phyloP scores from a whole-genome alignment of 92 coral and sea anemone genomes.

The Zoanthus sansibaricus region DNA sequence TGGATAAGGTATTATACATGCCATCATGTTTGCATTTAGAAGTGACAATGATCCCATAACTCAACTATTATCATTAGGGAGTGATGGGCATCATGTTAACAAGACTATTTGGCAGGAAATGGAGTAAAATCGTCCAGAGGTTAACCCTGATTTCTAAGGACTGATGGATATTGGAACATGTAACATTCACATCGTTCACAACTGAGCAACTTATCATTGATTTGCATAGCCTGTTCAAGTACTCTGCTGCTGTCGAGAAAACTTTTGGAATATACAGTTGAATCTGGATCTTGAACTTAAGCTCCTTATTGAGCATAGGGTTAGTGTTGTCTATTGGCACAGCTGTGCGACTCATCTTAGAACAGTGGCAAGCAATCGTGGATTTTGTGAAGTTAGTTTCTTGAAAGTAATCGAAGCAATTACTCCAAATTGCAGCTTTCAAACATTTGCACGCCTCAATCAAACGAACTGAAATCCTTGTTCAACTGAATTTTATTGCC shows the following conservation, averaged over 20 bases:
- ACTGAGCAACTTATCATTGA: constrained; percentile 47
- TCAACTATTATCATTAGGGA: constrained; percentile 56
- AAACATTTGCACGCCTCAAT: not conserved
- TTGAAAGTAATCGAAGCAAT: not conserved
- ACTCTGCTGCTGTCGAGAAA: constrained; percentile 57
- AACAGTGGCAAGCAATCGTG: not conserved
- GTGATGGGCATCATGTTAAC: constrained; percentile 65
- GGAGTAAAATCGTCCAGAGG: constrained; percentile 43
- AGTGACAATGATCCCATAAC: constrained; percentile 41
- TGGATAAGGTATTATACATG: constrained; percentile 24
- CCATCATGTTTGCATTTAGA: constrained; percentile 36
- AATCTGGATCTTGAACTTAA: constrained; percentile 36
- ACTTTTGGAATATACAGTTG: constrained; percentile 41
- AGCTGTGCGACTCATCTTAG: not conserved
- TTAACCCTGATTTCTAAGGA: constrained; percentile 51
- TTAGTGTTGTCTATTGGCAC: not conserved
- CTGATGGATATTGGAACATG: constrained; percentile 55
- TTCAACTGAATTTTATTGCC: not conserved
- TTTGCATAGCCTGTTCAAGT: constrained; percentile 57
- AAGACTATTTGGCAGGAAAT: constrained; percentile 56
- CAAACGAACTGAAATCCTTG: not conserved
- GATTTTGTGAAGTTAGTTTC: not conserved
- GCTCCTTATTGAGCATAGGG: constrained; percentile 38
- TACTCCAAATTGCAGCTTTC: constrained; percentile 17
- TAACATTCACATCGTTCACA: constrained; percentile 49